Conservation (phyloP, 1,140 invertebrate genomes). For the Paraescarpia echinospica region DNA sequence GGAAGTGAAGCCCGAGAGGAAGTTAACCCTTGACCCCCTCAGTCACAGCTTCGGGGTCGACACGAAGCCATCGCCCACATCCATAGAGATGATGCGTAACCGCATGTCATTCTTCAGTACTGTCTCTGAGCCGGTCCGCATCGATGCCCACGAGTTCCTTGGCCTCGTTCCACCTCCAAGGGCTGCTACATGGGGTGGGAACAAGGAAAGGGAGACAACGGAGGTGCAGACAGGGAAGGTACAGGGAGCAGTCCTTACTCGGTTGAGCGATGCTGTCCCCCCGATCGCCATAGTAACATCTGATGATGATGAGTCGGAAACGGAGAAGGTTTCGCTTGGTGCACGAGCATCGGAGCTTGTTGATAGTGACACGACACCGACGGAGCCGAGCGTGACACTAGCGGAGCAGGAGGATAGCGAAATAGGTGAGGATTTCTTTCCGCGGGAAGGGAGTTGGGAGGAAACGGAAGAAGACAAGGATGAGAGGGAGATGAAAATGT, state of each 20-base stretch:
- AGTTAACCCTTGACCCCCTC: constrained; percentile 29
- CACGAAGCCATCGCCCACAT: constrained; percentile 27
- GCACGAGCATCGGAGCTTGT: constrained; percentile 61
- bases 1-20: constrained; percentile 30
- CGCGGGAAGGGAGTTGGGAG: constrained; percentile 61
- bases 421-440: constrained; percentile 60
- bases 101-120: constrained; percentile 30
- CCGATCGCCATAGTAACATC: background rate
- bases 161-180: constrained; percentile 8
- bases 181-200: background rate
- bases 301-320: background rate
- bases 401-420: constrained; percentile 45
- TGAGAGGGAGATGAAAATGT: constrained; percentile 23
- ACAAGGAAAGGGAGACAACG: background rate
- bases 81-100: constrained; percentile 20
- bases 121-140: constrained; percentile 28
- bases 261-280: background rate
- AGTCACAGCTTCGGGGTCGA: constrained; percentile 20
- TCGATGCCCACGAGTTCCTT: constrained; percentile 29
- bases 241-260: background rate
- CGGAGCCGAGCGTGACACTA: constrained; percentile 66
- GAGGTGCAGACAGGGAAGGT: constrained; percentile 11
- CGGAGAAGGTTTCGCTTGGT: constrained; percentile 3
- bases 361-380: constrained; percentile 46
- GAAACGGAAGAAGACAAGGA: constrained; percentile 30